These are phyloP conservation scores for Yasuhikotakia modesta DNA, from an alignment of 2,797 vertebrate species.

Conservation along the genomic window DNA sequence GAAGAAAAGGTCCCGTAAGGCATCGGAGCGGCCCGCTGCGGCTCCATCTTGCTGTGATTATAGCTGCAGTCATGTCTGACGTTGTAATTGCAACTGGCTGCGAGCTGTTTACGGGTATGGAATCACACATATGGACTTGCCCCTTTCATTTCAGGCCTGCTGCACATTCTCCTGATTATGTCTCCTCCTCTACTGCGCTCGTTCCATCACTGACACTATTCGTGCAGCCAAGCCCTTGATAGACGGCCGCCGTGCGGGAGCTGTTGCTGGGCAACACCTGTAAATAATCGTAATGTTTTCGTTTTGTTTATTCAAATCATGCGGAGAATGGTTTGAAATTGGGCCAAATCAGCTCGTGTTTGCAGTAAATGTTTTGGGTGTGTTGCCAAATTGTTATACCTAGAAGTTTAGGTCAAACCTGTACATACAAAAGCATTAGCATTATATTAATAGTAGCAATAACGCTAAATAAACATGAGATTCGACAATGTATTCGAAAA, in stretches of 20 bases:
- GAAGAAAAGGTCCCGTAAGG: constrained; percentile 21
- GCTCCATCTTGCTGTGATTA: constrained; percentile 62
- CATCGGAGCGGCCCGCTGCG: constrained; percentile 43
- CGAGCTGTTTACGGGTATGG: constrained; percentile 59
- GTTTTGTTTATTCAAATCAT: constrained; percentile 46
- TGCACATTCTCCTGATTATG: constrained; percentile 40
- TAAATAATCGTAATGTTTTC: constrained; percentile 51
- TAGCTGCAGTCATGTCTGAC: constrained; percentile 48
- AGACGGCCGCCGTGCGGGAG: constrained; percentile 15
- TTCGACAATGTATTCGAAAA: neutral
- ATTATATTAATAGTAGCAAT: too few relatives aligned
- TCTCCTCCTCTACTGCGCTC: constrained; percentile 27
- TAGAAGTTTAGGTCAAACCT: neutral
- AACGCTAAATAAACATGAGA: too few relatives aligned
- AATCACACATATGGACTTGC: constrained; percentile 54
- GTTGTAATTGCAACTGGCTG: constrained; percentile 53
- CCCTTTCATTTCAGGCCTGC: constrained; percentile 41
- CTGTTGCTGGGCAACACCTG: constrained; percentile 35
- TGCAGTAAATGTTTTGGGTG: constrained; percentile 31
- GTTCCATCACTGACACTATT: constrained; percentile 52
- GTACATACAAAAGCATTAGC: too few relatives aligned
- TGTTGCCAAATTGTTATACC: constrained; percentile 32
- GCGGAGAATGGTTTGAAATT: constrained; percentile 21
- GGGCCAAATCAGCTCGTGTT: constrained; percentile 36
- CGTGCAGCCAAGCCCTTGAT: constrained; percentile 7